Percentiles rank a stretch among this genome's conserved stretches.
Evolutionary conservation across 2,888 invertebrate species (phyloP).

Genomic region (Camptogramma bilineatum): DNA sequence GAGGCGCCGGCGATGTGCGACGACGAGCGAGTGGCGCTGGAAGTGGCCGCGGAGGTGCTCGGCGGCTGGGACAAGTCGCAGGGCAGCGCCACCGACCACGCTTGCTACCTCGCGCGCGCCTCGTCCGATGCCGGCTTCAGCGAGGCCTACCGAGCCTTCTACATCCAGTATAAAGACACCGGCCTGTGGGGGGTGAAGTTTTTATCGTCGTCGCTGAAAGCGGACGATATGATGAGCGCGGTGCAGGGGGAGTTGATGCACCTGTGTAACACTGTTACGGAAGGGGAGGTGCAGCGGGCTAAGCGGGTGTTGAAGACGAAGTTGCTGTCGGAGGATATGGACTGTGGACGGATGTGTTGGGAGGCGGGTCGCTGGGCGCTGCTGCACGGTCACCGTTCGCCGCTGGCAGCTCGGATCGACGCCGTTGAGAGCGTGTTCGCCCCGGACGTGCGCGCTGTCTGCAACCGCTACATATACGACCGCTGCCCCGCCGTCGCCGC

Average conservation of each 20-base stretch:
- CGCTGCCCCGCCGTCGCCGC: conserved; percentile 72
- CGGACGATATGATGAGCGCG: conserved; percentile 89
- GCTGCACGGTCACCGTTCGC: conserved; percentile 94
- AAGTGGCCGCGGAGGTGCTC: neutral
- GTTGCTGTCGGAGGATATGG: conserved; percentile 95
- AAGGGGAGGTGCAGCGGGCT: conserved; percentile 94
- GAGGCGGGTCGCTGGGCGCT: conserved; percentile 98
- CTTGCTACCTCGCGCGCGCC: conserved; percentile 89
- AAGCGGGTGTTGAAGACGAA: conserved; percentile 96
- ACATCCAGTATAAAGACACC: conserved; percentile 98
- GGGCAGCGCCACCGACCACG: conserved; percentile 93
- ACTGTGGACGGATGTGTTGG: conserved; percentile 95
- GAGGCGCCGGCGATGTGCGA: conserved; percentile 96
- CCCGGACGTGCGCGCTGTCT: conserved; percentile 90
- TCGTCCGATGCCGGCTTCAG: conserved; percentile 89
- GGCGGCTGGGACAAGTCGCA: conserved; percentile 96
- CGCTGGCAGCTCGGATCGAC: conserved; percentile 93
- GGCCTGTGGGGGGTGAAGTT: conserved; percentile 98
- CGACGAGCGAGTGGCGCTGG: conserved; percentile 89
- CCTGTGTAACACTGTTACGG: conserved; percentile 92
- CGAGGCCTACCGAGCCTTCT: conserved; percentile 97
- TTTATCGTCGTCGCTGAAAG: conserved; percentile 88
- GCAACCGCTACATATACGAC: conserved; percentile 88
- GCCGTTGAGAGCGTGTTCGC: conserved; percentile 93
- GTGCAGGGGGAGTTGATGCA: conserved; percentile 94